Evolutionary conservation across 2,888 invertebrate genomes (phyloP), one percentile per base, ranked within the genome.

Genomic region (Drosophila kanekoi): DNA sequence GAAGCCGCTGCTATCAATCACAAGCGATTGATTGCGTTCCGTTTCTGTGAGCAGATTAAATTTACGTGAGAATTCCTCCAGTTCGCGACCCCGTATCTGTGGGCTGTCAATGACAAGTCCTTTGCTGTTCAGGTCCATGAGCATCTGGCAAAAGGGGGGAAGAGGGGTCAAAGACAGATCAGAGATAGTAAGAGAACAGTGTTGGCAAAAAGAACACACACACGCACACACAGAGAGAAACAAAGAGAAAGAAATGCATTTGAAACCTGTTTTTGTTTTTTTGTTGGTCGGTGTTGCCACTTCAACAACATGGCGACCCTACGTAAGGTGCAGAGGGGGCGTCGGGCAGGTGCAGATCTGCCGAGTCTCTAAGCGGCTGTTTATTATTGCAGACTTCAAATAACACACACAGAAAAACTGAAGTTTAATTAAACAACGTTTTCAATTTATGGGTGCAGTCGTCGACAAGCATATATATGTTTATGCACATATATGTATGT

Each of bases 61-160:
- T 94, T 97, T 97, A 79, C 95, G 95, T 82, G 95, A 94, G 93
- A 98, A 98, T 83, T 96, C 96, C 77, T 97, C 97, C 71, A 97
- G 93, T 89, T 97, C 97, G 87, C 96, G 96, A 49, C 96, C 96
- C 90, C 96, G 95, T 73, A 96, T 95, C 79, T 94, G 94, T 59
- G 96, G 95, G 92, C 95, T 95, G 92, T 97, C 97, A 93, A 96
- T 96, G 81, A 97, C 95, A 71, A 97, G 94, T 86, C 97, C 97
- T 92, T 96, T 95, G 89, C 95, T 95, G 92, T 95, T 96, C 90
- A 98, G 94, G 93, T 98, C 98, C 96, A 98, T 97, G 81, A 98
- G 95, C 96, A 98, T 96, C 98, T 98, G 92, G 0, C 32, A 70
- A 28, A 23, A 8, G 32, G 32, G 23, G 11, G 18, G 43, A 61